Conservation (phyloP, 2,113 vertebrate genomes). For the Calyptommatus sinebrachiatus region DNA sequence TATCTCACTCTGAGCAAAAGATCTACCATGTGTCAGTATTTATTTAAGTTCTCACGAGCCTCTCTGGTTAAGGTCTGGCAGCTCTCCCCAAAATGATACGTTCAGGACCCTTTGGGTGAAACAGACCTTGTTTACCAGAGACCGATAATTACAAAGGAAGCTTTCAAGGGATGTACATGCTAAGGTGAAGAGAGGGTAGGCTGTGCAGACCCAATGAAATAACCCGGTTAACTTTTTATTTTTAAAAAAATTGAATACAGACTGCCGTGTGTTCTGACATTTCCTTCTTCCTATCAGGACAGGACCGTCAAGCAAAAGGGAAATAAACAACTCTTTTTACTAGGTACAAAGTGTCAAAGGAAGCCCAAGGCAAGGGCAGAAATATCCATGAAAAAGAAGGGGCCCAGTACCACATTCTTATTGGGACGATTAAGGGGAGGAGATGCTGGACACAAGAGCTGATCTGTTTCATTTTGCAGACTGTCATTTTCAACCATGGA, state of each 20-base stretch:
- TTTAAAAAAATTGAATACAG: conserved; percentile 16
- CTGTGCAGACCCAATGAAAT: conserved; percentile 25
- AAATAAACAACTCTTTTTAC: conserved; percentile 3
- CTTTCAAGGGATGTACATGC: conserved; percentile 58
- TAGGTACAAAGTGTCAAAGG: neutral
- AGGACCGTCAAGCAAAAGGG: conserved; percentile 31
- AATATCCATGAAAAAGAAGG: neutral
- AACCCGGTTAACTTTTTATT: conserved; percentile 28
- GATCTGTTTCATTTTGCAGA: neutral
- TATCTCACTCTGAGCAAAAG: conserved; percentile 64
- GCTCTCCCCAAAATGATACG: conserved; percentile 22
- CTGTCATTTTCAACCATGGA: neutral
- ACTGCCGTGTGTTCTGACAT: conserved; percentile 29
- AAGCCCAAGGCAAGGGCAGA: neutral
- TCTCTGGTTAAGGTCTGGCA: conserved; percentile 39
- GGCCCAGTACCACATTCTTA: neutral
- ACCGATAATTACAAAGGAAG: conserved; percentile 60
- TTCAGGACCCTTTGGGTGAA: conserved; percentile 69
- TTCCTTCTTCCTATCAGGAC: conserved; percentile 12
- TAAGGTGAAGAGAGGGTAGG: conserved; percentile 37
- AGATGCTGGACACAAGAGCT: neutral
- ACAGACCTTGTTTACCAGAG: conserved; percentile 61
- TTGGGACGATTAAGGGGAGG: neutral
- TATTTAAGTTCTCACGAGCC: conserved; percentile 45
- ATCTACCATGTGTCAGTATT: conserved; percentile 55